Evolutionary conservation across 2,113 vertebrate species (phyloP), one percentile per base, ranked within the genome.

Genomic region (Corvus moneduloides): DNA sequence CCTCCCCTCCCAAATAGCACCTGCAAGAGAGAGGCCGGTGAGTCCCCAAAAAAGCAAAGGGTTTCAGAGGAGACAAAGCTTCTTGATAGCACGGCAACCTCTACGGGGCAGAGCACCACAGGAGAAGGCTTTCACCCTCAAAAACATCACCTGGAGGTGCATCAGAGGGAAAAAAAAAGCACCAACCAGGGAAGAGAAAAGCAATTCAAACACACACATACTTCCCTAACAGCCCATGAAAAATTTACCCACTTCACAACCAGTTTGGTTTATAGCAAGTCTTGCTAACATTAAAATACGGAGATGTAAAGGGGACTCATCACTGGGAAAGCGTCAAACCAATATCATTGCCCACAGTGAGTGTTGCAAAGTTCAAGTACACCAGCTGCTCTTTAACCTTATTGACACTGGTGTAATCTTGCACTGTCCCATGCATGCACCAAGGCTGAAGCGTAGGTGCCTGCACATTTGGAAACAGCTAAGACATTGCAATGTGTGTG

Each of bases 371-470:
- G 41, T 73, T 43, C 58, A 32, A 58, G 63, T 20, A 32, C 27
- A 23, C 13, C 7, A 43, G 22, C 54, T 41, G 43, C n/a, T 74
- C 84, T 78, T 71, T 56, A 39, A 43, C 49, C 48, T 52, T 27
- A 51, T 13, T 10, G 62, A 54, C 49, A 46, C 3, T 0, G 0
- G 28, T 11, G 44, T 22, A 44, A 61, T 4, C 28, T 55, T 15
- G 8, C 74, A 5, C 33, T 1, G 18, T 18, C n/a, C 71, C 66
- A n/a, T 1, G 2, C 4, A 19, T 0, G 18, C 9, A 6, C 10
- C 54, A 19, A 74, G n/a, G 62, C n/a, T 28, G 26, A 62, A 77
- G 54, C 0, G 30, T 6, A 58, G 22, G 22, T 52, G 58, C 33
- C 62, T 22, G n/a, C 6, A 16, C 8, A 3, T 63, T 72, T 62